Evolutionary conservation across 2,113 vertebrate species (phyloP), one percentile per base, ranked within the genome.

Genomic region (Trematomus loennbergii): DNA sequence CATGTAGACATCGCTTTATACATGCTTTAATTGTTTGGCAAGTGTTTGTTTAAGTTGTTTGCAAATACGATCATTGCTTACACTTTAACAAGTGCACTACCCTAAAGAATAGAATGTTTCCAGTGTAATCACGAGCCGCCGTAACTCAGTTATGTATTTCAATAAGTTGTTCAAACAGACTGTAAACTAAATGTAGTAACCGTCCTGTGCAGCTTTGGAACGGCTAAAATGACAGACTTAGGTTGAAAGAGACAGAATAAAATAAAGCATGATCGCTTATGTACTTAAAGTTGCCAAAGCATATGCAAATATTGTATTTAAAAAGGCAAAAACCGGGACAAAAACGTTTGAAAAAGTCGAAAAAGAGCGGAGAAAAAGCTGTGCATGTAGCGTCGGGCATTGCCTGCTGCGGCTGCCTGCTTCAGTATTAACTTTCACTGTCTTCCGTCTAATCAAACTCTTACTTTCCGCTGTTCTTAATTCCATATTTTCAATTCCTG

Each of bases 401-500:
- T n/a, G 77, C 67, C 48, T 75, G 80, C 82, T 76, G 70, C 76
- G 53, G 67, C 86, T 57, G 81, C 77, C 81, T 73, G 75, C 87
- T 82, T 76, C 87, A 10, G 67, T 73, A 75, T 86, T 88, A 93
- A 93, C 93, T 94, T 93, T 88, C 91, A 66, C 89, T 83, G 90
- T 88, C 92, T 90, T 90, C 88, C 78, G 86, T 93, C 91, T 91
- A 84, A 95, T 95, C 93, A 94, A 95, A 95, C 95, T 95, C 94
- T 92, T 92, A 94, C 94, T 95, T 94, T 93, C 88, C 90, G 89
- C 93, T 91, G 79, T 90, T 91, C 91, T 93, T 95, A 94, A 95
- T 95, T 95, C 94, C 93, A 94, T 94, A 95, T 95, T 95, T 95
- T 94, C 93, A 95, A 95, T 95, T 88, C 91, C 93, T 95, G 95